These are phyloP conservation scores for Oscheius onirici DNA, from an alignment of 2,888 invertebrate species.

Conservation along the genomic window DNA sequence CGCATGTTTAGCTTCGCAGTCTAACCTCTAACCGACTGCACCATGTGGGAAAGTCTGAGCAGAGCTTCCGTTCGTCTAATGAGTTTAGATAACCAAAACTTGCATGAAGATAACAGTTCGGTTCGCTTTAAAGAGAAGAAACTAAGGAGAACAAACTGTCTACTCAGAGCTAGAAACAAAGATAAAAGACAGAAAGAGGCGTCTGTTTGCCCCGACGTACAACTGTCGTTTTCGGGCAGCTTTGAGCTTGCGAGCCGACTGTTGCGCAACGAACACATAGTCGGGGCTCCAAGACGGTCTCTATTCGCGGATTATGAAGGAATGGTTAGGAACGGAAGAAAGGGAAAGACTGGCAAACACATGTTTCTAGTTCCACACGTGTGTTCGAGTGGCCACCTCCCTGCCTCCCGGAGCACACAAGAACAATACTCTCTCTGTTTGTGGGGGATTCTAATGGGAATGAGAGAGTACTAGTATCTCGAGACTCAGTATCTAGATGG, in stretches of 20 bases:
- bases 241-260: not conserved
- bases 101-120: too few species aligned
- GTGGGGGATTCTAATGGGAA: not conserved
- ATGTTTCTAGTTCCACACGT: constrained; percentile 22
- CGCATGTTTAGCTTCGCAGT: too few species aligned
- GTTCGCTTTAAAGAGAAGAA: too few species aligned
- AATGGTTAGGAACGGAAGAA: not conserved
- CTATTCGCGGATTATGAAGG: not conserved
- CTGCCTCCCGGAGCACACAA: constrained; percentile 7
- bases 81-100: too few species aligned
- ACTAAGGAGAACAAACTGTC: not conserved
- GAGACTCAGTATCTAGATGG: not conserved
- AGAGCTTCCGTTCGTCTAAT: too few species aligned
- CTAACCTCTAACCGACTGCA: too few species aligned
- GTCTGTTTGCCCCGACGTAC: not conserved
- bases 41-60: too few species aligned
- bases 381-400: constrained; percentile 25
- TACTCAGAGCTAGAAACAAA: not conserved
- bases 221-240: constrained; percentile 14
- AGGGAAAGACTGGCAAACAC: not conserved
- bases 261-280: constrained; percentile 12
- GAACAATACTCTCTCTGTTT: not conserved
- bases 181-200: not conserved
- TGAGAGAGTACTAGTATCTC: not conserved
- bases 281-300: too few species aligned